A percentile compares a stretch with the other conserved stretches of the same genome.
These are phyloP conservation scores for Saccostrea echinata DNA, from an alignment of 1,140 invertebrate genomes.

Conservation along the genomic window DNA sequence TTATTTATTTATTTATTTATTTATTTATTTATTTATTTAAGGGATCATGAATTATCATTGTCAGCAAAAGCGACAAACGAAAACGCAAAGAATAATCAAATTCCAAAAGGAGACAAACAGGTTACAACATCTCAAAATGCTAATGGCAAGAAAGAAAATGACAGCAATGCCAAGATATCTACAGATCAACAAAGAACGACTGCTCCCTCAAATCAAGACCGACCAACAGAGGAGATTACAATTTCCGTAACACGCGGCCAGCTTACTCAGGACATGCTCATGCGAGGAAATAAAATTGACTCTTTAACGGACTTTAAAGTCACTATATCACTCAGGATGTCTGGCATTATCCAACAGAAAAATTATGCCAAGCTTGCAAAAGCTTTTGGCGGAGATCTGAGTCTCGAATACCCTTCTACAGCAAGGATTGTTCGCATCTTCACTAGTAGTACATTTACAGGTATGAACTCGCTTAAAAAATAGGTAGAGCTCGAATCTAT, in stretches of 20 bases:
- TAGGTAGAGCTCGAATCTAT: too few relatives aligned
- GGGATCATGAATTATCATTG: background rate
- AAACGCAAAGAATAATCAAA: background rate
- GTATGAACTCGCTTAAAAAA: too few relatives aligned
- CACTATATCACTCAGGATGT: background rate
- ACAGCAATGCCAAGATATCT: background rate
- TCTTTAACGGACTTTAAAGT: conserved; percentile 24
- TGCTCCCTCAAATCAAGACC: background rate
- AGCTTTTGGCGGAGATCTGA: conserved; percentile 42
- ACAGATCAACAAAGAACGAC: background rate
- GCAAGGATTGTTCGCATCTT: conserved; percentile 99
- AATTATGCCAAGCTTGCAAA: background rate
- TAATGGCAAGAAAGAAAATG: background rate
- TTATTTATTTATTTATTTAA: background rate
- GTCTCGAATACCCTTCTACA: conserved; percentile 86
- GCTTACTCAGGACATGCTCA: conserved; percentile 13
- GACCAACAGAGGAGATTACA: background rate
- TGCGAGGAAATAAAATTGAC: conserved; percentile 2
- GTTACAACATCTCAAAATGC: background rate
- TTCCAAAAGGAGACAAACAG: background rate
- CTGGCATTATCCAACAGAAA: background rate
- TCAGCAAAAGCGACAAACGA: background rate
- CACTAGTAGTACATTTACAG: conserved; percentile 97
- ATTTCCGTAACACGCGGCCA: conserved; percentile 13
- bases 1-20: too few relatives aligned